phyloP scores from a whole-genome alignment of 1,140 invertebrate genomes.

The Protaetia brevitarsis region DNA sequence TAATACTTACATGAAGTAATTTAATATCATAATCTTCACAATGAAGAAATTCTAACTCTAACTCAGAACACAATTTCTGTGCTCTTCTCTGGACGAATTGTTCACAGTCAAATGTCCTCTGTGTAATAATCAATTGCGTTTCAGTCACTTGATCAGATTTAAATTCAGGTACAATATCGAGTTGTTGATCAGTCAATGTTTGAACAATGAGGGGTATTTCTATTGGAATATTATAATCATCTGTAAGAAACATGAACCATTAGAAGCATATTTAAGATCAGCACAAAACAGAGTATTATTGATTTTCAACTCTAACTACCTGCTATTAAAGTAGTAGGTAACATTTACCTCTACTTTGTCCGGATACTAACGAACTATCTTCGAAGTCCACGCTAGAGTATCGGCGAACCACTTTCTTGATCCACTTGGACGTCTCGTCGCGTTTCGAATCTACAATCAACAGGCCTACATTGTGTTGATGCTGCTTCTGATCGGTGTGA shows the following conservation, averaged over 20 bases:
- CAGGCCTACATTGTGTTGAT: constrained; percentile 34
- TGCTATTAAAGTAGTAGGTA: constrained; percentile 10
- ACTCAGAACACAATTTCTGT: constrained; percentile 43
- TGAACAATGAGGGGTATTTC: constrained; percentile 47
- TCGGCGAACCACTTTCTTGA: constrained; percentile 46
- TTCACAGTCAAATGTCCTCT: constrained; percentile 47
- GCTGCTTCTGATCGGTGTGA: constrained; percentile 20
- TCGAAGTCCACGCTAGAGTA: constrained; percentile 48
- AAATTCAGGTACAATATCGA: constrained; percentile 45
- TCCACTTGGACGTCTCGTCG: constrained; percentile 43
- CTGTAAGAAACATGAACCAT: constrained; percentile 35
- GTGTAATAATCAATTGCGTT: constrained; percentile 46
- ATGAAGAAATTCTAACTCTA: constrained; percentile 44
- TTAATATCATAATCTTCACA: constrained; percentile 49
- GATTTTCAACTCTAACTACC: constrained; percentile 12
- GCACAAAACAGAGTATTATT: neutral
- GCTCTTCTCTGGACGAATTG: constrained; percentile 47
- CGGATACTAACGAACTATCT: constrained; percentile 46
- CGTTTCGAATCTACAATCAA: constrained; percentile 45
- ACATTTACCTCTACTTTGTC: constrained; percentile 46
- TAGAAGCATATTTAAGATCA: constrained; percentile 2
- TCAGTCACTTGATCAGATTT: constrained; percentile 44
- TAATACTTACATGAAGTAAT: constrained; percentile 44
- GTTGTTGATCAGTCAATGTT: constrained; percentile 44
- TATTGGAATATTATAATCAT: constrained; percentile 48